Evolutionary conservation across 1,140 invertebrate species (phyloP).

Genomic region (Stenopsyche tienmushanensis): DNA sequence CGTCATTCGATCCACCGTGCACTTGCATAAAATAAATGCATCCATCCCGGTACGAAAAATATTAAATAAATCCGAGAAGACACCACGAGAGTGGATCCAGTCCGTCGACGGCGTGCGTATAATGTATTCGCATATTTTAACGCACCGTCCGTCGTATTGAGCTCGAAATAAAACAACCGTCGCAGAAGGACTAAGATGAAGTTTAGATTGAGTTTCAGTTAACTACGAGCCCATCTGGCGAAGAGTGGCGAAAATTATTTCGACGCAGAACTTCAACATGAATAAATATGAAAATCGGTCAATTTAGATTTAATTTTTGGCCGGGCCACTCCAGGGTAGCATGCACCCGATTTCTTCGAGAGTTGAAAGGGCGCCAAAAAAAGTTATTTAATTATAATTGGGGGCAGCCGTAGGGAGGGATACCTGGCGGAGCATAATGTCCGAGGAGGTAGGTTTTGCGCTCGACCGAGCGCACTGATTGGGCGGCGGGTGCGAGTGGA

Average conservation of each 20-base stretch:
- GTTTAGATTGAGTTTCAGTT: neutral
- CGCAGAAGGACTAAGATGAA: neutral
- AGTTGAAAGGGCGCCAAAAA: neutral
- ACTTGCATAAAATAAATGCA: neutral
- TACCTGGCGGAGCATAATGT: constrained; percentile 5
- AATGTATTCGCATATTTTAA: neutral
- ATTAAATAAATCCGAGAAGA: no score
- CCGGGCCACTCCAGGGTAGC: no score
- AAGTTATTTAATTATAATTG: neutral
- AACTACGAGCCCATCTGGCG: no score
- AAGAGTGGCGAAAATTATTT: neutral
- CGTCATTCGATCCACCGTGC: neutral
- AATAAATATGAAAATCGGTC: no score
- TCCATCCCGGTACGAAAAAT: no score
- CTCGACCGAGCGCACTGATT: constrained; percentile 37
- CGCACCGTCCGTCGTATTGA: neutral
- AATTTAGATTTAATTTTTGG: no score
- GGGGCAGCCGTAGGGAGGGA: neutral
- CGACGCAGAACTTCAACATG: no score
- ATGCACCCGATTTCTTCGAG: no score
- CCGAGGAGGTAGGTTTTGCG: constrained; percentile 24
- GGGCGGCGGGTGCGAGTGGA: neutral
- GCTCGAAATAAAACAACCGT: neutral
- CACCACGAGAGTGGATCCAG: no score
- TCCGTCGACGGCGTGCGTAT: neutral